Evolutionary conservation across 2,888 invertebrate genomes (phyloP).

Genomic region (Ecdyonurus torrentis): DNA sequence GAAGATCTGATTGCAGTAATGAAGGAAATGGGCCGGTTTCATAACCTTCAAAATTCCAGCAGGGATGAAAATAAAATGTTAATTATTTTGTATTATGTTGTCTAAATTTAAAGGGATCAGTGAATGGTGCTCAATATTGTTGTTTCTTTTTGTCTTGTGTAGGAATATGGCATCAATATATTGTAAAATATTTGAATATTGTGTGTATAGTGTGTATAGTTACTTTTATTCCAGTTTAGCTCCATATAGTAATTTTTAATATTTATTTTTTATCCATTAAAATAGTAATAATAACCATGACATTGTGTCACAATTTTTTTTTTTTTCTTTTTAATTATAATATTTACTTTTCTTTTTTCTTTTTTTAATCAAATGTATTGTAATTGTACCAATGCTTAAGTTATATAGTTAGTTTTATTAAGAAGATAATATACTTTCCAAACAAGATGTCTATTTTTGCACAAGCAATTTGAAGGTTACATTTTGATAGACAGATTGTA

Average conservation of each 20-base stretch:
- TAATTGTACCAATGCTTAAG: too few relatives aligned
- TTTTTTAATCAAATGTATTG: too few relatives aligned
- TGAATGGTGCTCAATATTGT: neutral
- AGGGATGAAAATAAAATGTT: too few relatives aligned
- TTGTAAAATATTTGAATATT: too few relatives aligned
- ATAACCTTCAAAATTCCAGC: neutral
- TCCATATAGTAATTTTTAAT: neutral
- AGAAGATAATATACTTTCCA: too few relatives aligned
- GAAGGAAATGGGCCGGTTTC: constrained; percentile 14
- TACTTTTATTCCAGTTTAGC: neutral
- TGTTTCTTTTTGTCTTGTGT: neutral
- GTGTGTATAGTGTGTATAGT: too few relatives aligned
- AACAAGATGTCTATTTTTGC: neutral
- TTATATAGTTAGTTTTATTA: too few relatives aligned
- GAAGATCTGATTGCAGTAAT: constrained; percentile 16
- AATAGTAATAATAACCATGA: neutral
- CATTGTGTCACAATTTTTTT: too few relatives aligned
- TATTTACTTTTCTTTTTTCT: neutral
- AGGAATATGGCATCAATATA: neutral
- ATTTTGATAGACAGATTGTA: too few relatives aligned
- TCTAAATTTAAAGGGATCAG: neutral
- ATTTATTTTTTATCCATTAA: neutral
- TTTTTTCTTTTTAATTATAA: neutral
- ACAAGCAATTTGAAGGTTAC: neutral
- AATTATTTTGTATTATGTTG: too few relatives aligned